Percentiles rank a stretch among this genome's conserved stretches.
Evolutionary conservation across 2,797 vertebrate genomes (phyloP).

Genomic region (Pampus argenteus): DNA sequence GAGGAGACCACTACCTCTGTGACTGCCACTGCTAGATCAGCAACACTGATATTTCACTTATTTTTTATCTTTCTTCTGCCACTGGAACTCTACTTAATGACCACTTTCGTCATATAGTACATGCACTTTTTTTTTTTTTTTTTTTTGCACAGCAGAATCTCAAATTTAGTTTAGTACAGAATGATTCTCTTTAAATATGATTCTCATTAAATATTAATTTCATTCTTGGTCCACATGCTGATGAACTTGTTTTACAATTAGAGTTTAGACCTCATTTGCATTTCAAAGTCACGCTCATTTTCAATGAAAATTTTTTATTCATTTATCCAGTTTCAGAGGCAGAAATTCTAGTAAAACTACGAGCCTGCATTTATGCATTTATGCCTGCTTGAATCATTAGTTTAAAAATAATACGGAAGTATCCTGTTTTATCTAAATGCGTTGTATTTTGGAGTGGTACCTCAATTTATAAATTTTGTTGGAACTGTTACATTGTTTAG

Average conservation of each 20-base stretch:
- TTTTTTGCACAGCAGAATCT: not conserved
- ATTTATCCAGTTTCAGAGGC: slow-evolving; percentile 33
- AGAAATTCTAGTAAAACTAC: slow-evolving; percentile 27
- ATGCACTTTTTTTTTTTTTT: slow-evolving; percentile 44
- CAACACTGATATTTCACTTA: slow-evolving; percentile 38
- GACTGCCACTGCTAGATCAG: slow-evolving; percentile 57
- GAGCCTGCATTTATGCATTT: too few relatives aligned
- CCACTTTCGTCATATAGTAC: slow-evolving; percentile 28
- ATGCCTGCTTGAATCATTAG: not conserved
- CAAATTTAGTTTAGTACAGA: not conserved
- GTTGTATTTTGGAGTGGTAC: slow-evolving; percentile 18
- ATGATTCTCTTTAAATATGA: slow-evolving; percentile 13
- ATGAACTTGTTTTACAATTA: slow-evolving; percentile 50
- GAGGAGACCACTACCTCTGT: slow-evolving; percentile 41
- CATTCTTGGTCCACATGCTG: slow-evolving; percentile 28
- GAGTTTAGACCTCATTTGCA: slow-evolving; percentile 58
- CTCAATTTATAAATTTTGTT: slow-evolving; percentile 1
- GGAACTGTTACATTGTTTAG: slow-evolving; percentile 15
- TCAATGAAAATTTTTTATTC: slow-evolving; percentile 9
- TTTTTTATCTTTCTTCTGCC: slow-evolving; percentile 11
- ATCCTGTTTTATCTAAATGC: slow-evolving; percentile 9
- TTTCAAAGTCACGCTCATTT: slow-evolving; percentile 60
- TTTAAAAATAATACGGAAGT: slow-evolving; percentile 12
- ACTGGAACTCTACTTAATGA: slow-evolving; percentile 28
- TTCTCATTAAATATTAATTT: slow-evolving; percentile 42